Evolutionary conservation across 2,888 invertebrate species (phyloP).

Genomic region (Dimorphilus gyrociliatus): DNA sequence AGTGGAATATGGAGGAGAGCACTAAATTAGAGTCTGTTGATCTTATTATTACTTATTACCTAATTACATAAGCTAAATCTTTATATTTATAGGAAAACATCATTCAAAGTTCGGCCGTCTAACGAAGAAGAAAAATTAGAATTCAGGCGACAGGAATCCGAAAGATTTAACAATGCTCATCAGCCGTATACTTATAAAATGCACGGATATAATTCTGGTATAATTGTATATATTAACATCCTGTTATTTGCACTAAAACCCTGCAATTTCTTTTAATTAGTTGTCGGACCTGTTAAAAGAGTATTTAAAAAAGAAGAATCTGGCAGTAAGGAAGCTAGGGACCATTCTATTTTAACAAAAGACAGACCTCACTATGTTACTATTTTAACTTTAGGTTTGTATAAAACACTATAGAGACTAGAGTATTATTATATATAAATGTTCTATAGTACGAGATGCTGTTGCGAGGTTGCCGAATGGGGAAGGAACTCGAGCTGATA

Average conservation of each 20-base stretch:
- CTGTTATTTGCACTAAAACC: no score
- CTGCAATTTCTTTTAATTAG: no score
- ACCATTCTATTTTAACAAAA: constrained; percentile 63
- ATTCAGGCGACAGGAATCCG: constrained; percentile 48
- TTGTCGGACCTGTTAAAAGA: constrained; percentile 1
- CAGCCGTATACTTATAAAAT: constrained; percentile 75
- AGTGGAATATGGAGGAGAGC: constrained; percentile 15
- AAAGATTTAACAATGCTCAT: constrained; percentile 70
- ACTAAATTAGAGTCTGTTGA: constrained; percentile 1
- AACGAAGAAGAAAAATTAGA: constrained; percentile 49
- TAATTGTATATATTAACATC: no score
- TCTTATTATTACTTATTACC: neutral
- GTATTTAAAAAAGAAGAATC: constrained; percentile 45
- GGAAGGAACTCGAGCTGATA: constrained; percentile 76
- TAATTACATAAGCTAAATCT: constrained; percentile 1
- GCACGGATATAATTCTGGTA: constrained; percentile 68
- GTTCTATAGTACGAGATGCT: constrained; percentile 59
- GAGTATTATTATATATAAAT: constrained; percentile 1
- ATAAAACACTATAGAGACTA: neutral
- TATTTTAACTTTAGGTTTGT: constrained; percentile 57
- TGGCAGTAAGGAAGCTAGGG: constrained; percentile 49
- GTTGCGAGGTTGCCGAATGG: constrained; percentile 83
- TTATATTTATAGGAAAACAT: constrained; percentile 20
- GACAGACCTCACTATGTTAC: constrained; percentile 77
- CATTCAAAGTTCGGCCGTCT: constrained; percentile 54